Base-by-base conservation (phyloP, 2,888 invertebrate species). In the Drosophila nigritarsus region DNA sequence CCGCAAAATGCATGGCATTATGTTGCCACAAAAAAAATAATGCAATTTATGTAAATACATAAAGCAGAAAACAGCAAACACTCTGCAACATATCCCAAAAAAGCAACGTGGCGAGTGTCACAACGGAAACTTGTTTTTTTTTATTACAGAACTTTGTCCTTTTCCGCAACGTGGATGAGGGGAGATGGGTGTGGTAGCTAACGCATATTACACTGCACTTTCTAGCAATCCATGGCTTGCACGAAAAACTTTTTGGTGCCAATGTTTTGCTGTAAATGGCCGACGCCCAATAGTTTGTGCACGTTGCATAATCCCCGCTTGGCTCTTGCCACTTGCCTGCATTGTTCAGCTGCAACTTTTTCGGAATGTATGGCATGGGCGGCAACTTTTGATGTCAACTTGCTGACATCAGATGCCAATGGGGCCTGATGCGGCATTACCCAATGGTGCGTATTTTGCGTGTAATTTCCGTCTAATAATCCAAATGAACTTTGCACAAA, bases 201-300 rank as follows among this genome's bases (percentile, higher is more conserved):
- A 87, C 69, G 83, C 81, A 83, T 73, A 85, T 78, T 73, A 77
- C 70, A 75, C 45, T 75, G 79, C 59, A 79, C 86, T 83, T 79
- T 72, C 70, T 61, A 74, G 73, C 62, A 40, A 66, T 49, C 66
- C 66, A 38, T 55, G 66, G 67, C 40, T 67, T 75, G 60, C 65
- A 65, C 59, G 32, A 62, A 73, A 75, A 67, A 38, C 13, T 53
- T 76, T 84, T 78, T 64, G 68, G 71, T 70, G 69, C 86, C 89
- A 89, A 89, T 86, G 86, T 86, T 89, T 86, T 82, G 68, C 75
- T 87, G 87, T 71, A 89, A 86, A 86, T 87, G 86, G 84, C 71
- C 76, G 76, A 71, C 67, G 69, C 76, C 80, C 80, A 72, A 79
- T 79, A 79, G 72, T 72, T 71, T 61, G n/a, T 45, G 40, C 54